Percentiles rank a stretch among this genome's conserved stretches.
Conservation (phyloP, 2,888 invertebrate genomes). For the Eurytoma californica region DNA sequence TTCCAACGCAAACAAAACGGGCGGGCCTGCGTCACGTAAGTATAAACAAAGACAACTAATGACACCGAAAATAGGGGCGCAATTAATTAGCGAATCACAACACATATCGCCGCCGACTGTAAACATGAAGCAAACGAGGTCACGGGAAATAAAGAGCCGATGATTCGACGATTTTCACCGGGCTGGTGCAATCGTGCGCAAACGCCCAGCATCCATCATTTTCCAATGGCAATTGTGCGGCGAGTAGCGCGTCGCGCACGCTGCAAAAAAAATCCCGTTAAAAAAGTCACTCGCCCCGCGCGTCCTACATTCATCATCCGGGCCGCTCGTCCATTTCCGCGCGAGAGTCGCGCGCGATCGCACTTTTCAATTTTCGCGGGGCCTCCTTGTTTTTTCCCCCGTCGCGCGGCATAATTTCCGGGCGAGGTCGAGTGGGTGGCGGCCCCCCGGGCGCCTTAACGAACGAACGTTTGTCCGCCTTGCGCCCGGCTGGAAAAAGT, state of each 20-base stretch:
- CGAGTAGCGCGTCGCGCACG: neutral
- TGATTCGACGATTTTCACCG: conserved; percentile 29
- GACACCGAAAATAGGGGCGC: too few species aligned
- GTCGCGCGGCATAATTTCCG: conserved; percentile 40
- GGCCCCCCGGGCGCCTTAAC: too few species aligned
- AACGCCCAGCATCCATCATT: conserved; percentile 22
- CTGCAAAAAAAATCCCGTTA: conserved; percentile 9
- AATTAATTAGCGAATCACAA: too few species aligned
- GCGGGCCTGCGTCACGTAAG: too few species aligned
- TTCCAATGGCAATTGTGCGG: conserved; percentile 22
- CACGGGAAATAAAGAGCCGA: conserved; percentile 27
- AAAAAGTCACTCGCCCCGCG: conserved; percentile 30
- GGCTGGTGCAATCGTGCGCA: conserved; percentile 1
- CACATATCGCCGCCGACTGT: too few species aligned
- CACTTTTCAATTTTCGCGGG: conserved; percentile 51
- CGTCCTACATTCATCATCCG: conserved; percentile 48
- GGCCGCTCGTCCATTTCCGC: neutral
- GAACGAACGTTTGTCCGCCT: too few species aligned
- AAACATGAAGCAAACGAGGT: neutral
- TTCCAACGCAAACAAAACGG: too few species aligned
- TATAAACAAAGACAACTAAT: too few species aligned
- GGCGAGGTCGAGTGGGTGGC: neutral
- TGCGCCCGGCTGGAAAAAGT: neutral
- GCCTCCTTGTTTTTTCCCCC: neutral
- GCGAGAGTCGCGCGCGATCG: conserved; percentile 35